Evolutionary conservation across 1,140 invertebrate genomes (phyloP).

Genomic region (Epicauta chinensis): DNA sequence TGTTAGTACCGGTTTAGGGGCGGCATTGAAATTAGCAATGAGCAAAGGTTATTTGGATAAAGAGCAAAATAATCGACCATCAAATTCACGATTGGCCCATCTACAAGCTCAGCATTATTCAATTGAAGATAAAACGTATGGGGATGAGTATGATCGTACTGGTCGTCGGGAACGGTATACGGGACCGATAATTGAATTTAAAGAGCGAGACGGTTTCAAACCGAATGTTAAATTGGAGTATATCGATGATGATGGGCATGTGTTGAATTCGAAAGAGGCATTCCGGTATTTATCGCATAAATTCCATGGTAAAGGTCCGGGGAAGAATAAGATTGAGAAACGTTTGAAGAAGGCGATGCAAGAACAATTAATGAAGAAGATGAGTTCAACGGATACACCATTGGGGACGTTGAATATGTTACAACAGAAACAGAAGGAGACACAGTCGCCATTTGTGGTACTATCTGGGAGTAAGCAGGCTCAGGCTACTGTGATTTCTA

Average conservation of each 20-base stretch:
- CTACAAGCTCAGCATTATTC: constrained; percentile 90
- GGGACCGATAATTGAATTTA: constrained; percentile 87
- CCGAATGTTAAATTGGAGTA: constrained; percentile 97
- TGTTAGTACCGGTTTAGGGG: constrained; percentile 85
- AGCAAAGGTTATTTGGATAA: constrained; percentile 94
- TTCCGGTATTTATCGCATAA: constrained; percentile 94
- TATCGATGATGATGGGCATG: constrained; percentile 90
- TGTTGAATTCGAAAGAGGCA: constrained; percentile 92
- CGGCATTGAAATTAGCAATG: constrained; percentile 84
- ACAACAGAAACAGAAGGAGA: constrained; percentile 94
- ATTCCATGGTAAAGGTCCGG: constrained; percentile 98
- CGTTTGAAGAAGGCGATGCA: constrained; percentile 92
- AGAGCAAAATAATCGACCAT: constrained; percentile 65
- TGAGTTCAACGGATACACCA: constrained; percentile 98
- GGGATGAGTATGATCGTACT: constrained; percentile 48
- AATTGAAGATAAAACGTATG: constrained; percentile 92
- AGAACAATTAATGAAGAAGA: constrained; percentile 94
- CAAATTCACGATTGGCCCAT: constrained; percentile 66
- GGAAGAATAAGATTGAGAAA: constrained; percentile 98
- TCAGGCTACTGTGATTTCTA: constrained; percentile 37
- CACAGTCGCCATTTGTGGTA: constrained; percentile 91
- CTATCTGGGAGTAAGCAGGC: constrained; percentile 81
- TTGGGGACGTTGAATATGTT: constrained; percentile 89
- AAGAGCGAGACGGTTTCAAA: constrained; percentile 88
- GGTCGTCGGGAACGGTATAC: constrained; percentile 69